A percentile compares a stretch with the other conserved stretches of the same genome.
Evolutionary conservation across 2,888 invertebrate genomes (phyloP).

Genomic region (Perdita meconis): DNA sequence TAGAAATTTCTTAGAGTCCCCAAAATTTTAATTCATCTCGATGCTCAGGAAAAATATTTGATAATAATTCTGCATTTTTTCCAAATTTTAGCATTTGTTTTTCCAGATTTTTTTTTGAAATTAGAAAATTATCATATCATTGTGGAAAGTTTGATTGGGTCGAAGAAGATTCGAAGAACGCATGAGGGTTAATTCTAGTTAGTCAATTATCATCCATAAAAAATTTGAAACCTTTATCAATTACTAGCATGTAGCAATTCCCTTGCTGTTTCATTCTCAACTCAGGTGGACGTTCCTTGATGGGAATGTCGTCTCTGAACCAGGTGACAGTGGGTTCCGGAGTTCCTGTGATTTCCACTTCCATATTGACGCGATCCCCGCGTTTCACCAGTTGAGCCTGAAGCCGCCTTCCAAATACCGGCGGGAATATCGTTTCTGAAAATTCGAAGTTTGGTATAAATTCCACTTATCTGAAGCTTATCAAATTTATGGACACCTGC

Average conservation of each 20-base stretch:
- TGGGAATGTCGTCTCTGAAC: conserved; percentile 89
- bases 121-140: too few species aligned
- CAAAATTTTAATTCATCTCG: too few species aligned
- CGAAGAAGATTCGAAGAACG: too few species aligned
- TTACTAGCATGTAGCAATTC: conserved; percentile 88
- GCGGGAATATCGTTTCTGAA: conserved; percentile 91
- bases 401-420: conserved; percentile 91
- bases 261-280: conserved; percentile 88
- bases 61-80: too few species aligned
- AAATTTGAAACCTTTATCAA: conserved; percentile 90
- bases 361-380: conserved; percentile 90
- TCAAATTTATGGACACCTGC: not conserved
- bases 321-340: conserved; percentile 91
- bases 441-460: too few species aligned
- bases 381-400: conserved; percentile 91
- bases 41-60: too few species aligned
- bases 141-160: too few species aligned
- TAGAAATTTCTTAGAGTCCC: too few species aligned
- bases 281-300: conserved; percentile 86
- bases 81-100: too few species aligned
- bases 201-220: not conserved
- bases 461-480: too few species aligned
- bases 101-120: too few species aligned
- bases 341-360: conserved; percentile 91
- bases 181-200: too few species aligned